Conservation (phyloP, 2,113 vertebrate species). For the Lasiurus cinereus region DNA sequence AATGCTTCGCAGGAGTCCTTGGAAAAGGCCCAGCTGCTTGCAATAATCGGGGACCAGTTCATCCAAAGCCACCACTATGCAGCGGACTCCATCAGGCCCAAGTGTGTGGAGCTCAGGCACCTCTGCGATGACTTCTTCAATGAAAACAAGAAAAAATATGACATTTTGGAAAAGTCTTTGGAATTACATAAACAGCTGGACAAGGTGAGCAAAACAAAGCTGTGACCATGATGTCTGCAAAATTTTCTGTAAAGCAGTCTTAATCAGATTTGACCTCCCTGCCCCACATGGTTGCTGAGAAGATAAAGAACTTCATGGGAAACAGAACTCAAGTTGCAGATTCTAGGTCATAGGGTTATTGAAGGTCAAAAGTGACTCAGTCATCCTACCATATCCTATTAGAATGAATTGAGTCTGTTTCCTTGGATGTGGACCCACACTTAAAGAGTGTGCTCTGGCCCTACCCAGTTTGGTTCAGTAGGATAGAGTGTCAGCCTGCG, state of each 20-base stretch:
- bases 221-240: not conserved
- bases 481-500: too few species aligned
- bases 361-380: not conserved
- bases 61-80: slow-evolving; percentile 97
- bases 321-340: not conserved
- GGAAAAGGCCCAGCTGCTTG: slow-evolving; percentile 94
- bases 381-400: not conserved
- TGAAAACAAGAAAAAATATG: slow-evolving; percentile 93
- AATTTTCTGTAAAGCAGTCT: not conserved
- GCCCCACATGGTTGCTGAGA: not conserved
- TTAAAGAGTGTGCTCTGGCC: not conserved
- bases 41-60: slow-evolving; percentile 94
- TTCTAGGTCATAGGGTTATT: not conserved
- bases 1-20: slow-evolving; percentile 87
- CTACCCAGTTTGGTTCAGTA: too few species aligned
- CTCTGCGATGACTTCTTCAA: slow-evolving; percentile 96
- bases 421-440: not conserved
- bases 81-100: slow-evolving; percentile 94
- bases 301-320: not conserved
- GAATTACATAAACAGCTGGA: slow-evolving; percentile 93
- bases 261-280: not conserved
- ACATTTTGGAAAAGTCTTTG: slow-evolving; percentile 93
- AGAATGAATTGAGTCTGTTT: not conserved
- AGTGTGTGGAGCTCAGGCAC: slow-evolving; percentile 94
- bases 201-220: slow-evolving; percentile 89